Evolutionary conservation across 2,113 vertebrate species (phyloP).

Genomic region (Phylloscopus trochiloides): DNA sequence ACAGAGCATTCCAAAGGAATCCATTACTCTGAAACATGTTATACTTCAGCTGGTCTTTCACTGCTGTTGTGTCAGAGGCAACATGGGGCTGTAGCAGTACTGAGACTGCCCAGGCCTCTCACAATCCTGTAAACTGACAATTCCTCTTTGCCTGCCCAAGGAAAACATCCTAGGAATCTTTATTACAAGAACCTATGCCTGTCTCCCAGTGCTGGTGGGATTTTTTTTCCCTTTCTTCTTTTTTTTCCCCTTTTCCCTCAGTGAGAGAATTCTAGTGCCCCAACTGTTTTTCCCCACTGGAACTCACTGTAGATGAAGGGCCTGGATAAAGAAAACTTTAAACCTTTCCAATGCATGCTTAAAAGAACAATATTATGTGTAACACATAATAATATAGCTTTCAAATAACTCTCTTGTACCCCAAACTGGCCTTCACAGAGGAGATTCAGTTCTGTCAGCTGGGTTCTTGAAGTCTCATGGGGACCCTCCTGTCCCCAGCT

Average conservation of each 20-base stretch:
- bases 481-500: background rate
- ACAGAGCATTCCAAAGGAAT: background rate
- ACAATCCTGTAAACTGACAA: background rate
- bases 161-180: background rate
- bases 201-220: fast-evolving
- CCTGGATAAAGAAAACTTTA: background rate
- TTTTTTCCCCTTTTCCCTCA: fast-evolving
- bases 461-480: background rate
- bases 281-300: background rate
- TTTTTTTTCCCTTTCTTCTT: fast-evolving
- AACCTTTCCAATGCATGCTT: background rate
- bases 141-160: background rate
- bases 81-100: background rate
- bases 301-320: background rate
- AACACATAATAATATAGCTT: background rate
- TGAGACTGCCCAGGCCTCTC: background rate
- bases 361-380: background rate
- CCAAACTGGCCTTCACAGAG: background rate
- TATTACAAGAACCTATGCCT: background rate
- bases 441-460: background rate
- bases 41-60: background rate
- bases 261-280: background rate
- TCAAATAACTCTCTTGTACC: background rate
- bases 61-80: background rate
- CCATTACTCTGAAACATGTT: fast-evolving